A percentile compares a stretch with the other conserved stretches of the same genome.
Conservation (phyloP, 2,888 invertebrate species). For the Gymnoscelis rufifasciata region DNA sequence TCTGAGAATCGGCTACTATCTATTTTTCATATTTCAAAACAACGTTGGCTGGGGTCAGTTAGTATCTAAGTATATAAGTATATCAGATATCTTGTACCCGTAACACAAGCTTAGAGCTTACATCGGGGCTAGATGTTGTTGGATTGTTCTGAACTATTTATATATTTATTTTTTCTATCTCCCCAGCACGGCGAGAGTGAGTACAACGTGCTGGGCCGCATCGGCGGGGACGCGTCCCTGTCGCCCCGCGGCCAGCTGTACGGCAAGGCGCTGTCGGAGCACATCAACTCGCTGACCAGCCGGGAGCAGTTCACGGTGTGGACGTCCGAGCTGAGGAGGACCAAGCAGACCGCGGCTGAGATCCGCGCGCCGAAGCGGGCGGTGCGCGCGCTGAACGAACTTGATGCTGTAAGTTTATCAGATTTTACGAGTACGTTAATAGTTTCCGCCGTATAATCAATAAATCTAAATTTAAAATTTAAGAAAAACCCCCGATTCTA, state of each 20-base stretch:
- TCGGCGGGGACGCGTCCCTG: constrained; percentile 93
- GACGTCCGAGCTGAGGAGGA: constrained; percentile 93
- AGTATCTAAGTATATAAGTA: no score
- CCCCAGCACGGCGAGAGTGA: constrained; percentile 94
- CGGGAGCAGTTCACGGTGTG: constrained; percentile 89
- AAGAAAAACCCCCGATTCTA: no score
- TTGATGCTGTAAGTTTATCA: constrained; percentile 90
- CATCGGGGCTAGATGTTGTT: no score
- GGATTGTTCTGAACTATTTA: neutral
- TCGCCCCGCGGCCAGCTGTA: constrained; percentile 90
- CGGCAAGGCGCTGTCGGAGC: constrained; percentile 85
- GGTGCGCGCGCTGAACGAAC: constrained; percentile 92
- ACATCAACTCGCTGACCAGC: constrained; percentile 80
- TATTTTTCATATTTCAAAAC: no score
- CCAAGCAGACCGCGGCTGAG: constrained; percentile 91
- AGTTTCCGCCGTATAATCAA: no score
- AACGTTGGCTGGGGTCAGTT: no score
- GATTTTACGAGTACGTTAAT: no score
- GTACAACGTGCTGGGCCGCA: constrained; percentile 92
- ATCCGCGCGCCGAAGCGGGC: constrained; percentile 90
- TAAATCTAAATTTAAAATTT: no score
- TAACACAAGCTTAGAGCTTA: no score
- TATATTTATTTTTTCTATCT: no score
- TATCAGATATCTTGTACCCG: no score
- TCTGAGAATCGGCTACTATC: no score